A percentile compares a stretch with the other conserved stretches of the same genome.
These are phyloP conservation scores for Sebastes trivittatus DNA, from an alignment of 2,797 vertebrate species.

Conservation along the genomic window DNA sequence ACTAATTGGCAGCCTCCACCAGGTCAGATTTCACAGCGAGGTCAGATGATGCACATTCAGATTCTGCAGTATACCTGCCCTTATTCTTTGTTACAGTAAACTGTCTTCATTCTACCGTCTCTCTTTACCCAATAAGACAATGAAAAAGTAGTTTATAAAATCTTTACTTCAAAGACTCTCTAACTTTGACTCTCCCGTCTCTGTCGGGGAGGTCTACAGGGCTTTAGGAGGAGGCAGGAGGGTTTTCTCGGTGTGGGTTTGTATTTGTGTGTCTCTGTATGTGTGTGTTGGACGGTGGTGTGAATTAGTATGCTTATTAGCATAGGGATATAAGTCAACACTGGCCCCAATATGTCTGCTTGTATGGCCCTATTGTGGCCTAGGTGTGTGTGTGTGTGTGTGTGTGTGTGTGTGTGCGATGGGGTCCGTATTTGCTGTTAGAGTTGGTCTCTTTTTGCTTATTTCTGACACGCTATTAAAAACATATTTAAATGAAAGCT, in stretches of 20 bases:
- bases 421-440: slow-evolving; percentile 1
- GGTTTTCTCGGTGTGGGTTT: slow-evolving; percentile 20
- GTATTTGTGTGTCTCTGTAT: slow-evolving; percentile 17
- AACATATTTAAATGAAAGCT: neutral
- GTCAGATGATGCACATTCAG: neutral
- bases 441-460: neutral
- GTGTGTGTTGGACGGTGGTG: neutral
- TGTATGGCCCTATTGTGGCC: slow-evolving; percentile 64
- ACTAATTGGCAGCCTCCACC: neutral
- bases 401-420: slow-evolving; percentile 11
- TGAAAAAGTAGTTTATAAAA: slow-evolving; percentile 25
- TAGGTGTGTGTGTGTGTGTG: slow-evolving; percentile 32
- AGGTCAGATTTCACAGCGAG: neutral
- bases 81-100: neutral
- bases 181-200: slow-evolving; percentile 35
- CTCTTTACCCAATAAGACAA: slow-evolving; percentile 1
- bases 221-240: slow-evolving; percentile 45
- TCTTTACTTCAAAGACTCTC: slow-evolving; percentile 42
- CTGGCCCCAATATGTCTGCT: slow-evolving; percentile 83
- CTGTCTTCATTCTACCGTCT: neutral
- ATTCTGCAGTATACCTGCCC: neutral
- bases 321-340: slow-evolving; percentile 87
- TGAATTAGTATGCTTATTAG: slow-evolving; percentile 83
- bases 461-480: slow-evolving; percentile 7
- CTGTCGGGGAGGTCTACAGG: slow-evolving; percentile 53